Evolutionary conservation across 2,113 vertebrate genomes (phyloP).

Genomic region (Solea solea): DNA sequence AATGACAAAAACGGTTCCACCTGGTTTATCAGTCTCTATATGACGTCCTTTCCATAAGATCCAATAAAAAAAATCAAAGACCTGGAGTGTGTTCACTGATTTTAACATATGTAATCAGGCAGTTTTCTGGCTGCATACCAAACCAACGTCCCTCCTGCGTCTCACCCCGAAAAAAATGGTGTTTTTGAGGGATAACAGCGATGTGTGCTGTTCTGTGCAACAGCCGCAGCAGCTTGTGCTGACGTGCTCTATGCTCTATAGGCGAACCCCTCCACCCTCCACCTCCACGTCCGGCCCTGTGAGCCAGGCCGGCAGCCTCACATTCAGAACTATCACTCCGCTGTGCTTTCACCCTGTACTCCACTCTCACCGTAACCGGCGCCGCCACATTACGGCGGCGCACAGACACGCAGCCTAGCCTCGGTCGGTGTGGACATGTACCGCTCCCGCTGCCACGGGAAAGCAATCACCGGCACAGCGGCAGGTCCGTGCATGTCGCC

Average conservation of each 20-base stretch:
- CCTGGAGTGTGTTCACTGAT: too few relatives aligned
- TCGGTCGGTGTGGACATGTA: slow-evolving; percentile 30
- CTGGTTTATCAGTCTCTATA: too few relatives aligned
- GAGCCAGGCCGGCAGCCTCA: slow-evolving; percentile 55
- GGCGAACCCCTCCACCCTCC: not conserved
- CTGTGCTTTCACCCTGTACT: not conserved
- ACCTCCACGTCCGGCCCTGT: slow-evolving; percentile 37
- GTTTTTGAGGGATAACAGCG: too few relatives aligned
- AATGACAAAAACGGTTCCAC: too few relatives aligned
- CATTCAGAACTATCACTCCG: slow-evolving; percentile 23
- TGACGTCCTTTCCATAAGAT: too few relatives aligned
- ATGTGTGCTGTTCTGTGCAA: slow-evolving; percentile 2
- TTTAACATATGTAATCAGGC: too few relatives aligned
- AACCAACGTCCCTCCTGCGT: too few relatives aligned
- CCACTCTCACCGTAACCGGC: not conserved
- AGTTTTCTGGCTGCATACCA: too few relatives aligned
- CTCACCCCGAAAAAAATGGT: too few relatives aligned
- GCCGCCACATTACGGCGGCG: not conserved
- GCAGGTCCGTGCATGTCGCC: slow-evolving; percentile 45
- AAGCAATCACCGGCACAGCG: slow-evolving; percentile 41
- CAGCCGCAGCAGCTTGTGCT: slow-evolving; percentile 57
- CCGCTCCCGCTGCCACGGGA: slow-evolving; percentile 12
- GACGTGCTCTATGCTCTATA: slow-evolving; percentile 69
- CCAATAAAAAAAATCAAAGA: too few relatives aligned
- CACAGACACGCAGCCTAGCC: not conserved